phyloP scores from a whole-genome alignment of 2,888 invertebrate species.

The Lithophane socia region DNA sequence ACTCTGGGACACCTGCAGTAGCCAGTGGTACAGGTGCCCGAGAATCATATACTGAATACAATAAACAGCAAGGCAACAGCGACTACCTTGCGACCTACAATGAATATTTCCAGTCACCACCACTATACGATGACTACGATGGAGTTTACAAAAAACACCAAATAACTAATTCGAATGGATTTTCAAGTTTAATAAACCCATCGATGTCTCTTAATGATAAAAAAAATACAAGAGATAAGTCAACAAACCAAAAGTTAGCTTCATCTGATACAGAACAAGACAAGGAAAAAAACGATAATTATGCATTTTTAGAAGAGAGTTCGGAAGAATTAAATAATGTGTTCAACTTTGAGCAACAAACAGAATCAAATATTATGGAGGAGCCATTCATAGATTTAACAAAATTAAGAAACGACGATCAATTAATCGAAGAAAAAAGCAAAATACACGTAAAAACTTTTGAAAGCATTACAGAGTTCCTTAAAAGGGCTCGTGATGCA shows the following conservation, averaged over 20 bases:
- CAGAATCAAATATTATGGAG: neutral
- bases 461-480: constrained; percentile 42
- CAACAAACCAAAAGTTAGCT: neutral
- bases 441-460: constrained; percentile 12
- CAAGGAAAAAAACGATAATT: neutral
- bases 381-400: constrained; percentile 15
- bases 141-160: constrained; percentile 10
- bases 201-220: constrained; percentile 1
- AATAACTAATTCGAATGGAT: neutral
- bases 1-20: neutral
- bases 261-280: constrained; percentile 6
- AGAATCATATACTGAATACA: neutral
- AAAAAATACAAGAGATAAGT: neutral
- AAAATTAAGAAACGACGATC: constrained; percentile 22
- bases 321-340: neutral
- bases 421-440: constrained; percentile 24
- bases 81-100: constrained; percentile 6
- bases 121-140: constrained; percentile 40
- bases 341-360: neutral
- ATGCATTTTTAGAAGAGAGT: neutral
- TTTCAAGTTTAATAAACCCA: constrained; percentile 19
- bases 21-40: neutral
- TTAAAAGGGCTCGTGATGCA: constrained; percentile 50
- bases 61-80: neutral
- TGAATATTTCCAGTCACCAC: constrained; percentile 40